Conservation (phyloP, 2,113 vertebrate species). For the Plestiodon gilberti region DNA sequence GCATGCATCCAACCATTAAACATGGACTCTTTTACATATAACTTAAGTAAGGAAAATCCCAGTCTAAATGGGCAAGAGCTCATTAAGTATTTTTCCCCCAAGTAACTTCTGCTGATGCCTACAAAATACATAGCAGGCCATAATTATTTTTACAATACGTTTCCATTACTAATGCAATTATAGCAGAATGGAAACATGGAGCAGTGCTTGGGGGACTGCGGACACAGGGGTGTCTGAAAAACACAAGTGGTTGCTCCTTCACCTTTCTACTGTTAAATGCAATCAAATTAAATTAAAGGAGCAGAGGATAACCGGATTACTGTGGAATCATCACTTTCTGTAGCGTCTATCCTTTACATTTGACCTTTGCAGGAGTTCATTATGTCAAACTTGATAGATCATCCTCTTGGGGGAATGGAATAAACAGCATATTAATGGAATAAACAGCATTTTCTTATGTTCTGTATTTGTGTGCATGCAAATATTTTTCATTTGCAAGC, state of each 20-base stretch:
- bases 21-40: slow-evolving; percentile 3
- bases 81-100: slow-evolving; percentile 12
- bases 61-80: not conserved
- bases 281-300: slow-evolving; percentile 72
- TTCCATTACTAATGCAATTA: slow-evolving; percentile 58
- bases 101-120: slow-evolving; percentile 31
- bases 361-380: slow-evolving; percentile 69
- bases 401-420: slow-evolving; percentile 35
- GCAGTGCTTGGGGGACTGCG: not conserved
- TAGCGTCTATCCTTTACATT: slow-evolving; percentile 65
- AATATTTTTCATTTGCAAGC: not conserved
- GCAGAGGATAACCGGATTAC: slow-evolving; percentile 68
- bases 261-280: slow-evolving; percentile 61
- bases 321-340: slow-evolving; percentile 68
- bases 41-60: slow-evolving; percentile 7
- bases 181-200: slow-evolving; percentile 29
- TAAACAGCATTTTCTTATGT: not conserved
- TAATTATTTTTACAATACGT: slow-evolving; percentile 26
- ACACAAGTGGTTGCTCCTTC: slow-evolving; percentile 66
- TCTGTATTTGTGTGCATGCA: not conserved
- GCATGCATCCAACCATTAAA: not conserved
- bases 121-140: slow-evolving; percentile 6
- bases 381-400: slow-evolving; percentile 67
- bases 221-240: slow-evolving; percentile 28
- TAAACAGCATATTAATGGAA: slow-evolving; percentile 34